phyloP scores from a whole-genome alignment of 2,113 vertebrate genomes.

The Pelusios castaneus region DNA sequence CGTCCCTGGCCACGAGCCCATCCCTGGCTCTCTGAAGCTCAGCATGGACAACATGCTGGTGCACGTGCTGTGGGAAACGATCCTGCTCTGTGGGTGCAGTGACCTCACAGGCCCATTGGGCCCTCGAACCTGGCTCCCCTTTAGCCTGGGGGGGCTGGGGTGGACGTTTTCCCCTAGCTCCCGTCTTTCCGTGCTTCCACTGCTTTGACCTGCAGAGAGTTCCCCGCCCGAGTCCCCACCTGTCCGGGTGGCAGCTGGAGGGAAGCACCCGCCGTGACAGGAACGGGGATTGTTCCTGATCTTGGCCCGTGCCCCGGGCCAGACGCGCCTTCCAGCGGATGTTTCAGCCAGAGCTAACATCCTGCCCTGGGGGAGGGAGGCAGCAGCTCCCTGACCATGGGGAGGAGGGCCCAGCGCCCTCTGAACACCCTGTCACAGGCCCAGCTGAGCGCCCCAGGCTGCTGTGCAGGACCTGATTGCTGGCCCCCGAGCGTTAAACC shows the following conservation, averaged over 20 bases:
- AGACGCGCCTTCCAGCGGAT: not conserved
- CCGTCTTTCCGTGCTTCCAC: not conserved
- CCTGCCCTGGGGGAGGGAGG: not conserved
- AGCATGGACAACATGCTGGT: too few relatives aligned
- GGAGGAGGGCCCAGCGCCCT: not conserved
- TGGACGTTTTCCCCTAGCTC: not conserved
- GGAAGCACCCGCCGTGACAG: not conserved
- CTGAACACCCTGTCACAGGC: too few relatives aligned
- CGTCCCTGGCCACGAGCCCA: too few relatives aligned
- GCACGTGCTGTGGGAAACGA: not conserved
- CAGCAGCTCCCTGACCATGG: not conserved
- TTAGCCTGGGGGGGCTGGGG: not conserved
- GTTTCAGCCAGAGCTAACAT: not conserved
- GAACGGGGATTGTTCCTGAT: constrained; percentile 44
- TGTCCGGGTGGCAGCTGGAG: constrained; percentile 2
- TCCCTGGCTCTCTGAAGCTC: not conserved
- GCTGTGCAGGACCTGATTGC: not conserved
- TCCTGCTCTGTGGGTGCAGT: not conserved
- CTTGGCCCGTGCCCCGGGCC: not conserved
- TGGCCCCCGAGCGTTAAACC: not conserved
- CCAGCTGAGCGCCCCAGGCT: not conserved
- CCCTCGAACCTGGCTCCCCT: not conserved
- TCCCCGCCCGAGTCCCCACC: not conserved
- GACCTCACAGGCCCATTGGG: too few relatives aligned
- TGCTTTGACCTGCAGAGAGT: not conserved